phyloP scores from a whole-genome alignment of 1,140 invertebrate genomes.

The Bombus haemorrhoidalis region DNA sequence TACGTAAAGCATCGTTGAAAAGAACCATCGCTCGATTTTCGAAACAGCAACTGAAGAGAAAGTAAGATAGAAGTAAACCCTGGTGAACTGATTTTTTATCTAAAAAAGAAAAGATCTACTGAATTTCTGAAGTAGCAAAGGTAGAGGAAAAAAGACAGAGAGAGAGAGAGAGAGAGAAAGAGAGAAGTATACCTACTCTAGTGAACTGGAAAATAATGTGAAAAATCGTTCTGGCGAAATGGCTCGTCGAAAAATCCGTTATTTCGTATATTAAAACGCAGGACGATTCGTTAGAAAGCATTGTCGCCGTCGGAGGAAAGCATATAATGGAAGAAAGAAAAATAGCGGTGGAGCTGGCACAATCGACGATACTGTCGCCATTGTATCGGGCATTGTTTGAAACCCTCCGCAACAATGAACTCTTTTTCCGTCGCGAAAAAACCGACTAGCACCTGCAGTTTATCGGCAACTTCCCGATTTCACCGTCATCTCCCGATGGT shows the following conservation, averaged over 20 bases:
- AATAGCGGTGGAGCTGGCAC: conserved; percentile 34
- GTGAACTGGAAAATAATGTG: neutral
- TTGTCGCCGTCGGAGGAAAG: conserved; percentile 56
- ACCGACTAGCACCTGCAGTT: neutral
- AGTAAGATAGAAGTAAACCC: neutral
- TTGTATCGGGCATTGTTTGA: conserved; percentile 69
- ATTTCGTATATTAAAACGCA: conserved; percentile 46
- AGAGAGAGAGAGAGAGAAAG: neutral
- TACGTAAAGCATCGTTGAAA: neutral
- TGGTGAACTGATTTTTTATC: neutral
- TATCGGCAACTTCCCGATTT: conserved; percentile 21
- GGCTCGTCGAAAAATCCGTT: conserved; percentile 54
- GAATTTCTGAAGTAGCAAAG: neutral
- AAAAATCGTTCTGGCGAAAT: conserved; percentile 11
- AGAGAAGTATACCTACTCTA: neutral
- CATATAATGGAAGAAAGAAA: conserved; percentile 49
- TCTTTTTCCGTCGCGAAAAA: conserved; percentile 46
- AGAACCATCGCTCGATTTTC: neutral
- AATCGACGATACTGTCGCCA: conserved; percentile 56
- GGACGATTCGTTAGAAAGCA: conserved; percentile 66
- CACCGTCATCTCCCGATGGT: neutral
- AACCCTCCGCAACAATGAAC: conserved; percentile 61
- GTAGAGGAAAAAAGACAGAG: neutral
- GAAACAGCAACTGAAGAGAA: neutral
- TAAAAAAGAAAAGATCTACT: neutral